Base-by-base conservation (phyloP, 2,113 vertebrate species). In the Corythornis madagascariensis region DNA sequence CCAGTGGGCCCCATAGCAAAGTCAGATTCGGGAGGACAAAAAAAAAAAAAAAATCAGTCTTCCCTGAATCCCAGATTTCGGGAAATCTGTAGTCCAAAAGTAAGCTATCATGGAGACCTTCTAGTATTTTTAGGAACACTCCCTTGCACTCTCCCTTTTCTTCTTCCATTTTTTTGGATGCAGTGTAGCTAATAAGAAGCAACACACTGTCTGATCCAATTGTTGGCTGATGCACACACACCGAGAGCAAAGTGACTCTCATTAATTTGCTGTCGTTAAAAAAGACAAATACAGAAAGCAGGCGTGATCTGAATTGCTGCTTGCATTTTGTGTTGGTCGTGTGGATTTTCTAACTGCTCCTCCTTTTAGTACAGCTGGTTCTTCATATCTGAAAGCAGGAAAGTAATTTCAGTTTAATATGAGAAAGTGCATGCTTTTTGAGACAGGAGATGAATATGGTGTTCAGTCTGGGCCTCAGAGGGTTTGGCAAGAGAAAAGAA, bases 231-330 rank as follows among this genome's bases (percentile, higher is more conserved):
- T 84, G 85, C 84, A 48, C 52, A 72, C 29, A 60, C 59, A 88
- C 91, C 42, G 59, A 28, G 79, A 94, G 81, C 57, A 90, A 92
- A 89, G 67, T 91, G 89, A 64, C 77, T 96, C 0, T 0, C 92
- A 86, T 96, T 92, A 97, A 96, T 92, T 84, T 94, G 63, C 61
- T 92, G 60, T 92, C 77, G 82, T 93, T 94, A 89, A 91, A 83
- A 72, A 90, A 87, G 69, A 71, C 70, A 90, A 92, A 92, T 81
- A 95, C 35, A 82, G 66, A 81, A 92, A 95, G 55, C 71, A 75
- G 45, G n/a, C 25, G 2, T 38, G 43, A 90, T 87, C 57, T 0
- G 8, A 94, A 57, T 52, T 90, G 65, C 50, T 83, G 74, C 63
- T 94, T 92, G 64, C 0, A 1, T 74, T 86, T 21, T 65, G 21